Evolutionary conservation across 2,888 invertebrate genomes (phyloP), one percentile per base, ranked within the genome.

Genomic region (Gandaritis pyraliata): DNA sequence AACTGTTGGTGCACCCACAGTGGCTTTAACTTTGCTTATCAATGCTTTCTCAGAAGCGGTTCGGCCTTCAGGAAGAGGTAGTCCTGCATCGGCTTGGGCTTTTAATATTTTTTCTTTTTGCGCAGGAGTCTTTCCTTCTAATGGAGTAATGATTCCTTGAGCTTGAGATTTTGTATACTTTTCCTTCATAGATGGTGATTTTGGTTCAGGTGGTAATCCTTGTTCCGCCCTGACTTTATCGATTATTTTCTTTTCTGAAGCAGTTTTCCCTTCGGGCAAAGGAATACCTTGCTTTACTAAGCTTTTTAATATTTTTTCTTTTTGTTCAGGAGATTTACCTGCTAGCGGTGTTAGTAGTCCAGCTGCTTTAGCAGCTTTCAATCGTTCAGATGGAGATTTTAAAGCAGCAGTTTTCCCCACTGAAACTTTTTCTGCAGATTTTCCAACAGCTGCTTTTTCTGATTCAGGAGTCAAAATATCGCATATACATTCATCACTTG

Each of bases 191-290:
- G 69, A 54, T 36, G 53, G 15, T 8, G 69, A 64, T 65, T 66
- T 70, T 39, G 69, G 70, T 55, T 64, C 64, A 18, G 68, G 71
- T 12, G 71, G 74, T 10, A 69, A 45, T 8, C 73, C 73, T 0
- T 68, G 1, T 0, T 74, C 71, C 15, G 53, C 50, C 6, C 71
- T 48, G 1, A 73, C 61, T 66, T 75, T 76, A 8, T 69, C 68
- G 4, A 72, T 51, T 0, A 76, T 10, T 56, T 69, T 65, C 39
- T 72, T 74, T 38, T 78, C 83, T 0, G 81, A 82, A 0, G 70
- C 16, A 0, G 80, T 77, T 71, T 76, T 76, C 0, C 59, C 78
- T 51, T 77, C 76, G 1, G 81, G 80, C 1, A 82, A 61, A 0
- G 74, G 74, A 1, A 78, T 15, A 0, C 78, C 78, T 18, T 70